phyloP scores from a whole-genome alignment of 2,888 invertebrate genomes.

The Oligia fasciuncula region DNA sequence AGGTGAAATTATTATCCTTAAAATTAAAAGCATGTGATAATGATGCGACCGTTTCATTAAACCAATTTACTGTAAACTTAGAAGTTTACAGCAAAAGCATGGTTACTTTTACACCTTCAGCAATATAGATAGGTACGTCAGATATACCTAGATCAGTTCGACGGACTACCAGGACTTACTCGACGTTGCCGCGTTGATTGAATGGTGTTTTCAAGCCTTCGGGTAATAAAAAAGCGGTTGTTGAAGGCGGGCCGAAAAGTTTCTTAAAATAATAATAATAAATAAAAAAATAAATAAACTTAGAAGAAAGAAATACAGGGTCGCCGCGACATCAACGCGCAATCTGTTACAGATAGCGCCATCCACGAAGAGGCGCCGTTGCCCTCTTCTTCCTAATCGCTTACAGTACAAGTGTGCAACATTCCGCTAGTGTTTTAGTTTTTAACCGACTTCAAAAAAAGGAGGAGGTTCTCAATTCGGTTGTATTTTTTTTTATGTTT shows the following conservation, averaged over 20 bases:
- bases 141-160: neutral
- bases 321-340: no score
- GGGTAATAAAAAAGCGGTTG: neutral
- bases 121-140: neutral
- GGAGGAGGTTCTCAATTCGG: no score
- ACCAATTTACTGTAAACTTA: neutral
- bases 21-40: neutral
- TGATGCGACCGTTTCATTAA: neutral
- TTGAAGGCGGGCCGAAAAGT: neutral
- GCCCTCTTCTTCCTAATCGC: no score
- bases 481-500: no score
- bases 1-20: neutral
- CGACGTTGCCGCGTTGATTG: neutral
- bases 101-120: neutral
- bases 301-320: neutral
- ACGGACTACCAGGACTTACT: neutral
- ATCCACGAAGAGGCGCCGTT: no score
- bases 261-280: neutral
- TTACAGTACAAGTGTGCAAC: no score
- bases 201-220: neutral
- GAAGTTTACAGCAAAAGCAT: neutral
- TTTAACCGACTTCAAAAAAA: no score
- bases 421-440: no score
- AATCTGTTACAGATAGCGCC: no score
- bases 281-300: no score